phyloP scores from a whole-genome alignment of 1,140 invertebrate genomes.

The Drosophila rufa region DNA sequence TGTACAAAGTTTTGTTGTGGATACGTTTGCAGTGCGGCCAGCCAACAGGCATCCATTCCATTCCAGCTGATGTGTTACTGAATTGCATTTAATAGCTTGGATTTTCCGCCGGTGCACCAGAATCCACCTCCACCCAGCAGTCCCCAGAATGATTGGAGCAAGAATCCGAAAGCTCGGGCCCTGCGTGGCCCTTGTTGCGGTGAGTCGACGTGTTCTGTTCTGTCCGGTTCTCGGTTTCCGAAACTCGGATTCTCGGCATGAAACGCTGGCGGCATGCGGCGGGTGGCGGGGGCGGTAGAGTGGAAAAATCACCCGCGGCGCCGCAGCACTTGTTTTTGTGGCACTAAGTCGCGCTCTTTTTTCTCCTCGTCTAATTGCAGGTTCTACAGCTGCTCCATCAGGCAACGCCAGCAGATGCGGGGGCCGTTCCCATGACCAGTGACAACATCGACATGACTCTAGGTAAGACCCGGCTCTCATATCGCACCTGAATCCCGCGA shows the following conservation, averaged over 20 bases:
- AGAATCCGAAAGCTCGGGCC: constrained; percentile 63
- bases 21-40: constrained; percentile 46
- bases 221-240: constrained; percentile 6
- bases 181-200: constrained; percentile 68
- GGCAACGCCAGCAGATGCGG: constrained; percentile 86
- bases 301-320: background rate
- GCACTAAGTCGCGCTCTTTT: constrained; percentile 4
- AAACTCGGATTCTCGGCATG: constrained; percentile 5
- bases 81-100: constrained; percentile 39
- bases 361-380: constrained; percentile 35
- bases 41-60: constrained; percentile 50
- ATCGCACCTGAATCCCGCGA: constrained; percentile 2
- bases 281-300: background rate
- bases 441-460: constrained; percentile 93
- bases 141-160: constrained; percentile 56
- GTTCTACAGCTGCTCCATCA: constrained; percentile 58
- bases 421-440: constrained; percentile 91
- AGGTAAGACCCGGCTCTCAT: constrained; percentile 87
- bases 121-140: constrained; percentile 39
- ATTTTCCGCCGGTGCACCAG: constrained; percentile 39
- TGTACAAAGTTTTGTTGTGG: constrained; percentile 34
- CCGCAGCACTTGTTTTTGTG: background rate
- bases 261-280: background rate
- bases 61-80: constrained; percentile 69
- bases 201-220: constrained; percentile 74